These are phyloP conservation scores for Simalia tracyae DNA, from an alignment of 2,797 vertebrate species.

Conservation along the genomic window DNA sequence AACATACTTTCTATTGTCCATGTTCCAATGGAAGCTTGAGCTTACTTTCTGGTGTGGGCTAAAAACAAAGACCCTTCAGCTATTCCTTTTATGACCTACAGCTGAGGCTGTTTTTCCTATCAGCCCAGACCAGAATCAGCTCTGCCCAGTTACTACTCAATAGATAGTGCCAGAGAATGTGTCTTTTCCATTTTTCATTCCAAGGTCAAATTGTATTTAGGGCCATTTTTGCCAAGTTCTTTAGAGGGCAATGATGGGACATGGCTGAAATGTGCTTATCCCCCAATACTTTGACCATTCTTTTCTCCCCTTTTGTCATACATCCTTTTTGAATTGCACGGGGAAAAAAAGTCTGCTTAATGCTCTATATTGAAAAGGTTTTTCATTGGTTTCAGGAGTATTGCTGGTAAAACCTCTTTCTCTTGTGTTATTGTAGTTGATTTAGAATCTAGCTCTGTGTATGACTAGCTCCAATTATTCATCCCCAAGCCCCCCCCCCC, in stretches of 20 bases:
- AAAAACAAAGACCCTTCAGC: neutral
- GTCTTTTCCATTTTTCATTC: neutral
- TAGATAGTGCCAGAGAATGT: neutral
- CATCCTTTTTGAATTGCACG: conserved; percentile 6
- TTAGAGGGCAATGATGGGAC: neutral
- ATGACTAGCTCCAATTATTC: conserved; percentile 28
- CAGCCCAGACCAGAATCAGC: neutral
- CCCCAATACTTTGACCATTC: neutral
- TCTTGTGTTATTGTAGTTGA: neutral
- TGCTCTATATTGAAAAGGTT: neutral
- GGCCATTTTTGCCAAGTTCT: neutral
- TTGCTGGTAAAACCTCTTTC: accelerated
- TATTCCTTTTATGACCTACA: neutral
- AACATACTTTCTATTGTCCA: neutral
- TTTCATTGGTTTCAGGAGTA: neutral
- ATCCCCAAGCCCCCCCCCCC: neutral
- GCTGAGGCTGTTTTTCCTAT: neutral
- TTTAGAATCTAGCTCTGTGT: conserved; percentile 17
- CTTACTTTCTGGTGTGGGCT: neutral
- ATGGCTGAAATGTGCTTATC: neutral
- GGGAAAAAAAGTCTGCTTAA: neutral
- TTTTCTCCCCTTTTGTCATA: neutral
- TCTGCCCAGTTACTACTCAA: neutral
- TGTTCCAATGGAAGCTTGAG: neutral
- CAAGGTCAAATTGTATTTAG: neutral